Base-by-base conservation (phyloP, 92 coral and sea anemone species). In the Palythoa grandiflora region DNA sequence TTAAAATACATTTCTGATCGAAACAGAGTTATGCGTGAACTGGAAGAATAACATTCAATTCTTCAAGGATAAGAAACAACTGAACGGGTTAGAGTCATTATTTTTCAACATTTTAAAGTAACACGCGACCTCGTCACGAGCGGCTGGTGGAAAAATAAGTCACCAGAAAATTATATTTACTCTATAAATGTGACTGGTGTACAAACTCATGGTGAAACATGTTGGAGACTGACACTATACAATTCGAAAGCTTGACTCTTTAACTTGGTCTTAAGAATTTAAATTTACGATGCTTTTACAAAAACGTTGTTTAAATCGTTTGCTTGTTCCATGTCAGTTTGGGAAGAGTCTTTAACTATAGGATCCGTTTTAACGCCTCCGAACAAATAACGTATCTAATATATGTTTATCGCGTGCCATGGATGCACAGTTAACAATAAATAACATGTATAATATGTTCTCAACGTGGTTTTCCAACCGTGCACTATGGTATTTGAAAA, bases 71-170 rank as follows among this genome's bases (percentile, higher is more conserved):
- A 9, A 54, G 38, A 47, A 2, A 14, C 5, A 70, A 77, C 75
- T 40, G 39, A 28, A 68, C 59, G 19, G 59, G 75, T 5, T 19
- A 21, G 57, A 54, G 55, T n/a, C 37, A 3, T 15, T 44, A 21
- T 63, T 63, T 70, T 81, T 14, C 21, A 81, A 65, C 86, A 47
- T 15, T 40, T 28, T 28, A 28, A 44, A 81, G 44, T 81, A 66
- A 66, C 59, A 70, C 11, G 75, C 60, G 63, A 40, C 48, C 71
- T 28, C 70, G 16, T 38, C 20, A 38, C 3, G 13, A 38, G 9
- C 21, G 40, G 39, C 84, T 60, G 84, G 84, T 81, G 86, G 86
- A 14, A 19, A 48, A 44, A 2, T 16, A 38, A 68, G 76, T 66
- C 73, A 81, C 86, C 86, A 4, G 86, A 66, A 35, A 47, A 65